Evolutionary conservation across 2,888 invertebrate genomes (phyloP), one percentile per base, ranked within the genome.

Genomic region (Lasius fuliginosus): DNA sequence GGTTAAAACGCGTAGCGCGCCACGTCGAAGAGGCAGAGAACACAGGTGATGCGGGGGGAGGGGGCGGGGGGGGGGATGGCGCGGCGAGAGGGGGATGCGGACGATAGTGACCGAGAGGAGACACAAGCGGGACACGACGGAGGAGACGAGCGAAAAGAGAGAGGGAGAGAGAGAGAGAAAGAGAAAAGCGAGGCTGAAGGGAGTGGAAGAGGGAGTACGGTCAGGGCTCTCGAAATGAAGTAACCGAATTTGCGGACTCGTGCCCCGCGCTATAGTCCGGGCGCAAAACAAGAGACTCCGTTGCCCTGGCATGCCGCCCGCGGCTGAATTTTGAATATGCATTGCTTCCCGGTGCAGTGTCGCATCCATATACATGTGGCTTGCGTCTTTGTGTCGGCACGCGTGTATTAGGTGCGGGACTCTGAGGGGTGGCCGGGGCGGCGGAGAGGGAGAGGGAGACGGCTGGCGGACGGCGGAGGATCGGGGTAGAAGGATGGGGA

Each of bases 321-420:
- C 93, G 94, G 94, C 94, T 92, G 92, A 91, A 93, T 94, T 94
- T 94, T 94, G 94, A 95, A 94, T 94, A 94, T 94, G 94, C 94
- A 94, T 94, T 94, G 93, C 94, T 92, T 92, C 91, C 90, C 92
- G 91, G 89, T 90, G 88, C 91, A 90, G 85, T 89, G 89, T 90
- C 90, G 85, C 90, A 90, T 89, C 90, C 89, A 88, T 89, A 88
- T 87, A 88, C 87, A 88, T 88, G 82, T 77, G 73, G 83, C 68
- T 86, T 85, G 81, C 82, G 85, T 86, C 85, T 88, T 87, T 69
- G 79, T 81, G 64, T 89, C 85, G 83, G 86, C 68, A 64, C 85
- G 88, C 88, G 85, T 89, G 85, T 81, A 65, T 83, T 82, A 86
- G 81, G 73, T 30, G 83, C 23, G 69, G 79, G 42, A 27, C 18